Percentiles rank a stretch among this genome's conserved stretches.
Conservation (phyloP, 2,113 vertebrate species). For the Pongo pygmaeus region DNA sequence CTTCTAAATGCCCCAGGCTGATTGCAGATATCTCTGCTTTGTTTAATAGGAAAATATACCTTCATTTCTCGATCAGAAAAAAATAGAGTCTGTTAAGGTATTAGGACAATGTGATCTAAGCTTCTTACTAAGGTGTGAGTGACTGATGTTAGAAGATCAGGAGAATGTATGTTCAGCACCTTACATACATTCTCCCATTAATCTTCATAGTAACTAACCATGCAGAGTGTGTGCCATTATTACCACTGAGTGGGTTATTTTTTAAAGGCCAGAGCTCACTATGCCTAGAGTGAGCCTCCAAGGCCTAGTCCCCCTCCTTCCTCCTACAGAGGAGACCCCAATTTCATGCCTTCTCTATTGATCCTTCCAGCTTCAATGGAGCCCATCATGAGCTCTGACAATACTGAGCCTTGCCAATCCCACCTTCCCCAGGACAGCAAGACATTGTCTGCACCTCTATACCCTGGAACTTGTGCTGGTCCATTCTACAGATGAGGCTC, state of each 20-base stretch:
- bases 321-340: background rate
- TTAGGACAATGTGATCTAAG: background rate
- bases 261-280: background rate
- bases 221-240: background rate
- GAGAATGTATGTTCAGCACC: background rate
- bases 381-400: background rate
- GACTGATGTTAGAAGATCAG: background rate
- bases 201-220: background rate
- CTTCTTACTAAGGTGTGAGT: background rate
- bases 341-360: background rate
- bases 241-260: background rate
- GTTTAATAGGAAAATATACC: background rate
- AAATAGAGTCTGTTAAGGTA: background rate
- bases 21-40: background rate
- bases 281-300: background rate
- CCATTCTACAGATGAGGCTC: background rate
- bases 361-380: background rate
- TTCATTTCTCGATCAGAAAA: background rate
- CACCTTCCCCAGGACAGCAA: background rate
- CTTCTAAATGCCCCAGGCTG: background rate
- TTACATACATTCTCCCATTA: background rate
- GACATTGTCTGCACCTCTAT: background rate
- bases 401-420: background rate
- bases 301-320: no score
- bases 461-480: no score